These are phyloP conservation scores for Atlantisia rogersi DNA, from an alignment of 2,113 vertebrate species.

Conservation along the genomic window DNA sequence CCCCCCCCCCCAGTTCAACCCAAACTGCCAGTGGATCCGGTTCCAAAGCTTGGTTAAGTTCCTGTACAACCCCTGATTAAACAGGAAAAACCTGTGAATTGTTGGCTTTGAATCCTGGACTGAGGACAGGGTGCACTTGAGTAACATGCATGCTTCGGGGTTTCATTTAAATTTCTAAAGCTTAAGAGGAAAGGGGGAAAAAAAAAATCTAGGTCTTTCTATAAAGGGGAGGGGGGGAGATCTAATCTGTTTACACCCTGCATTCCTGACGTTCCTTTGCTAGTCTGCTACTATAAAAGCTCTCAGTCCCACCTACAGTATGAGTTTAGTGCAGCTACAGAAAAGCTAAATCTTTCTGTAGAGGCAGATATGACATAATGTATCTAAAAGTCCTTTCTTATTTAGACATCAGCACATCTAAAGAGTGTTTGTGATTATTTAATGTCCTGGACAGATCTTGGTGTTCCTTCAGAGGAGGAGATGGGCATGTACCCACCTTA, in stretches of 20 bases:
- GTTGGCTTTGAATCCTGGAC: background rate
- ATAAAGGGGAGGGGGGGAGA: background rate
- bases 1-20: background rate
- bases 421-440: background rate
- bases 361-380: background rate
- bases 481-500: background rate
- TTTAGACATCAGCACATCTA: background rate
- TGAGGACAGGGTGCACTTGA: background rate
- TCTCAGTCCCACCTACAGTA: background rate
- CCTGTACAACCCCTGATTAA: conserved; percentile 25
- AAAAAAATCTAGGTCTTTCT: background rate
- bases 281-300: background rate
- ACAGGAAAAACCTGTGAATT: conserved; percentile 67
- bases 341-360: background rate
- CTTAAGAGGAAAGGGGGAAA: background rate
- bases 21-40: conserved; percentile 29
- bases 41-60: conserved; percentile 26
- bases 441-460: background rate
- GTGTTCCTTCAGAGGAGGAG: background rate
- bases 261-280: conserved; percentile 5
- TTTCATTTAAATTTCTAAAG: background rate
- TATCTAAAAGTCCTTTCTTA: background rate
- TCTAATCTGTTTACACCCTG: conserved; percentile 5
- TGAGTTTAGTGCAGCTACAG: background rate
- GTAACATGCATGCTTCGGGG: background rate